phyloP scores from a whole-genome alignment of 1,140 invertebrate species.

The Euura lappo region DNA sequence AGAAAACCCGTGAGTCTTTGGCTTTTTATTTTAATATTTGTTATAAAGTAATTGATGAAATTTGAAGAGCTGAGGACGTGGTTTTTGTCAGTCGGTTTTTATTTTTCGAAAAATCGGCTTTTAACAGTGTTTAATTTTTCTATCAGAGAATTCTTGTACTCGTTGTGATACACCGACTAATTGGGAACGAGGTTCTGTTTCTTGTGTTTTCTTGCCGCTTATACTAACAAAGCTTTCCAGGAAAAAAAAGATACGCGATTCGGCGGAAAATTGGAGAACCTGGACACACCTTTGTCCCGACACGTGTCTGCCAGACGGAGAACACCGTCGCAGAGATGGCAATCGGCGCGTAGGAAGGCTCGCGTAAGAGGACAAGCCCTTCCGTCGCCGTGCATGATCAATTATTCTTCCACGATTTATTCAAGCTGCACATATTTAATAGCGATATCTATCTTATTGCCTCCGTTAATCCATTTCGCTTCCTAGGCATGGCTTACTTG shows the following conservation, averaged over 20 bases:
- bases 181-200: neutral
- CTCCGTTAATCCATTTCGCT: slow-evolving; percentile 9
- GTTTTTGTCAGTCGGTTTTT: too few relatives aligned
- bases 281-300: slow-evolving; percentile 53
- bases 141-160: too few relatives aligned
- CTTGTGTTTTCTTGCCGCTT: slow-evolving; percentile 28
- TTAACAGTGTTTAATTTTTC: too few relatives aligned
- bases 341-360: slow-evolving; percentile 57
- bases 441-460: neutral
- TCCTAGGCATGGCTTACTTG: neutral
- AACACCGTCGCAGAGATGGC: slow-evolving; percentile 58
- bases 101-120: too few relatives aligned
- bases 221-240: slow-evolving; percentile 47
- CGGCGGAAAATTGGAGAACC: slow-evolving; percentile 50
- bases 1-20: slow-evolving; percentile 69
- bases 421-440: neutral
- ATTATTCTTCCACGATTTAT: neutral
- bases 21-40: neutral
- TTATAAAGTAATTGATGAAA: too few relatives aligned
- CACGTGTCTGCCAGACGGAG: slow-evolving; percentile 55
- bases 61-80: too few relatives aligned
- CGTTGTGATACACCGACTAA: neutral
- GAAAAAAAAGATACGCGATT: slow-evolving; percentile 48
- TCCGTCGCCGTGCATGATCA: slow-evolving; percentile 31
- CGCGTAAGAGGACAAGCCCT: slow-evolving; percentile 48